Evolutionary conservation across 2,888 invertebrate species (phyloP).

Genomic region (Catocala sponsa): DNA sequence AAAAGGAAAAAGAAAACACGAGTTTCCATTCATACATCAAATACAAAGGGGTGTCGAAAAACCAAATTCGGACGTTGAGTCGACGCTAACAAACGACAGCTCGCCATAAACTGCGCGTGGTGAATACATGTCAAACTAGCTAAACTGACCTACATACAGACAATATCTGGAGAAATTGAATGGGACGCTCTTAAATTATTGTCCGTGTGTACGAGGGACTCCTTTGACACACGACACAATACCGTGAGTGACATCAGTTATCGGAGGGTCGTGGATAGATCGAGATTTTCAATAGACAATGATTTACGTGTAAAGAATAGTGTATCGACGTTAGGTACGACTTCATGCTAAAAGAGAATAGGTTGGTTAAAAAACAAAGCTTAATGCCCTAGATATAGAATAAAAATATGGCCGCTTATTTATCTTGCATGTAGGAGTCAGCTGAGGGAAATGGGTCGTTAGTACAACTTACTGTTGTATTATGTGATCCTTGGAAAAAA

Average conservation of each 20-base stretch:
- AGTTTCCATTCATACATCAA: constrained; percentile 13
- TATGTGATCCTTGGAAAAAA: not conserved
- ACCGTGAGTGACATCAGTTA: constrained; percentile 61
- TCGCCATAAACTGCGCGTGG: constrained; percentile 44
- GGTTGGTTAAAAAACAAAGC: constrained; percentile 1
- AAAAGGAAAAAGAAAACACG: not conserved
- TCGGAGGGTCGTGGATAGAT: constrained; percentile 60
- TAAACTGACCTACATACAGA: constrained; percentile 58
- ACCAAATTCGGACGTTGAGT: constrained; percentile 23
- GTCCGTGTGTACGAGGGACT: constrained; percentile 52
- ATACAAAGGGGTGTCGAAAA: constrained; percentile 33
- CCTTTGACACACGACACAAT: constrained; percentile 61
- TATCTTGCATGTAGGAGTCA: constrained; percentile 4
- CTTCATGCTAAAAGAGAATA: not conserved
- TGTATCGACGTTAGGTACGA: constrained; percentile 4
- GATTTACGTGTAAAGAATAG: constrained; percentile 53
- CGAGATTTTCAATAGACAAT: constrained; percentile 55
- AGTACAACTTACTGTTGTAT: constrained; percentile 3
- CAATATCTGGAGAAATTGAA: constrained; percentile 61
- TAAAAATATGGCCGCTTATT: constrained; percentile 1
- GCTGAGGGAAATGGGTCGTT: constrained; percentile 7
- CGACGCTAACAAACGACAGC: constrained; percentile 28
- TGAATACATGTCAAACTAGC: constrained; percentile 55
- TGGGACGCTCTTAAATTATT: constrained; percentile 67
- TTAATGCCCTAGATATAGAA: not conserved